Conservation (phyloP, 1,140 invertebrate species). For the Sarcophaga peregrina region DNA sequence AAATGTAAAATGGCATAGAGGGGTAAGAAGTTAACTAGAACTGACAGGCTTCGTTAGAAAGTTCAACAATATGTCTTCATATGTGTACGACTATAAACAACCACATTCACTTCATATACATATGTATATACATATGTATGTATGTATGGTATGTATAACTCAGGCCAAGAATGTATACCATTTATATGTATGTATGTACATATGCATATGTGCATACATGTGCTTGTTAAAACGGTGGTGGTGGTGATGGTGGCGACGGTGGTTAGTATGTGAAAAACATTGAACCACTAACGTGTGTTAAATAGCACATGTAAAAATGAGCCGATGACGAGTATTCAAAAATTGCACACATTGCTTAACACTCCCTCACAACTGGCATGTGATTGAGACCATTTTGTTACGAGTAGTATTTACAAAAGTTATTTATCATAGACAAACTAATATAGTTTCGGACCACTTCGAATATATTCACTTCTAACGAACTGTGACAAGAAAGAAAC, state of each 20-base stretch:
- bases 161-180: too few relatives aligned
- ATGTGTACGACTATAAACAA: background rate
- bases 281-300: background rate
- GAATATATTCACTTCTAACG: too few relatives aligned
- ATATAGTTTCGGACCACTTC: too few relatives aligned
- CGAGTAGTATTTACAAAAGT: background rate
- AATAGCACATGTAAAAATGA: background rate
- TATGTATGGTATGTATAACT: too few relatives aligned
- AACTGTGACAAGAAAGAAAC: too few relatives aligned
- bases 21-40: conserved; percentile 43
- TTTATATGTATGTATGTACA: background rate
- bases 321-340: background rate
- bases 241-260: background rate
- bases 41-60: conserved; percentile 42
- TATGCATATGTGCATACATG: background rate
- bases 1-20: conserved; percentile 40
- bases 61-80: background rate
- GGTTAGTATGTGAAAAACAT: background rate
- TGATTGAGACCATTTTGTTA: conserved; percentile 5
- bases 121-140: too few relatives aligned
- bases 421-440: too few relatives aligned
- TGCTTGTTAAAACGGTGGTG: background rate
- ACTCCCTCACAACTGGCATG: background rate
- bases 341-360: background rate
- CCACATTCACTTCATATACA: too few relatives aligned